Evolutionary conservation across 2,113 vertebrate genomes (phyloP).

Genomic region (Phylloscopus trochiloides): DNA sequence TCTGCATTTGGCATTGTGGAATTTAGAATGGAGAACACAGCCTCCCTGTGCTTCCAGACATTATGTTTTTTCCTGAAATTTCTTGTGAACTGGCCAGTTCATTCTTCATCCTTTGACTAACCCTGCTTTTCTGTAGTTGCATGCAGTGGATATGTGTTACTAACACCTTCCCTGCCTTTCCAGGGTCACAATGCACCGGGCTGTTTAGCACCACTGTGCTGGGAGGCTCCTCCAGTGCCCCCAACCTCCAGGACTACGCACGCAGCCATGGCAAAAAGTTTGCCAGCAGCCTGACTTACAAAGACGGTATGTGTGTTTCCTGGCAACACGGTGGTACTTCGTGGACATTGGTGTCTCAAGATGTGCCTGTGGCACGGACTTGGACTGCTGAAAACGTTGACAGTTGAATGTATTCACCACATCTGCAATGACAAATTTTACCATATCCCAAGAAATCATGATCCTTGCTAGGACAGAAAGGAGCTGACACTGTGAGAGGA

Average conservation of each 20-base stretch:
- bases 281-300: conserved; percentile 91
- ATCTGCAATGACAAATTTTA: neutral
- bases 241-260: conserved; percentile 99
- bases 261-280: conserved; percentile 98
- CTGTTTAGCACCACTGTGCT: conserved; percentile 99
- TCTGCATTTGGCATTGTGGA: neutral
- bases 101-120: conserved; percentile 26
- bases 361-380: neutral
- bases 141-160: conserved; percentile 76
- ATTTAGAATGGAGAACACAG: neutral
- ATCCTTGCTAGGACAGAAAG: neutral
- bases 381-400: neutral
- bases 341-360: neutral
- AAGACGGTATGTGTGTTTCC: conserved; percentile 91
- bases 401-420: neutral
- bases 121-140: conserved; percentile 71
- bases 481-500: neutral
- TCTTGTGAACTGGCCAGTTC: neutral
- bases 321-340: neutral
- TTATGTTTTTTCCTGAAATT: neutral
- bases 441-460: neutral
- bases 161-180: conserved; percentile 82
- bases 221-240: conserved; percentile 98
- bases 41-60: neutral
- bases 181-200: conserved; percentile 98